Conservation (phyloP, 2,888 invertebrate species). For the Thera obeliscata region DNA sequence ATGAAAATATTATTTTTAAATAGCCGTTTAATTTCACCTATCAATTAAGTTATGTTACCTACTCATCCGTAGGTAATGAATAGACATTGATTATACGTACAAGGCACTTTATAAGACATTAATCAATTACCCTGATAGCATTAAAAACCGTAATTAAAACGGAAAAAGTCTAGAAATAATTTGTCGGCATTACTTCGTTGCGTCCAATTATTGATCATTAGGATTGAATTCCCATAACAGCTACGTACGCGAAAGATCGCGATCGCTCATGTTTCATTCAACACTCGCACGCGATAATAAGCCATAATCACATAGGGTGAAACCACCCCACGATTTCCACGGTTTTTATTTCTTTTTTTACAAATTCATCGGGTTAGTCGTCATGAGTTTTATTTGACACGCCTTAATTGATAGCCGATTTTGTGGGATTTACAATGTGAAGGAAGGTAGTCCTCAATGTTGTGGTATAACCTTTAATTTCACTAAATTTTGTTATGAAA, state of each 20-base stretch:
- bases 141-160: constrained; percentile 13
- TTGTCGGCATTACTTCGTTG: constrained; percentile 37
- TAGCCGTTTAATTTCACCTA: no score
- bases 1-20: no score
- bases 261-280: constrained; percentile 76
- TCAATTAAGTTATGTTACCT: neutral
- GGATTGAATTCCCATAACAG: constrained; percentile 65
- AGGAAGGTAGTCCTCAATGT: constrained; percentile 17
- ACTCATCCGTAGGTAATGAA: neutral
- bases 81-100: neutral
- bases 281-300: constrained; percentile 63
- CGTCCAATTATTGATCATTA: constrained; percentile 62
- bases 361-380: constrained; percentile 45
- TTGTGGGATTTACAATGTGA: constrained; percentile 29
- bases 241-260: constrained; percentile 63
- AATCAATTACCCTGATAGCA: constrained; percentile 13
- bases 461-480: constrained; percentile 26
- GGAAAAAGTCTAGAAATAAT: constrained; percentile 27
- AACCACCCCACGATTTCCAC: constrained; percentile 39
- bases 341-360: constrained; percentile 49
- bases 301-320: constrained; percentile 56
- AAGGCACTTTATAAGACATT: neutral
- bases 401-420: constrained; percentile 47
- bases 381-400: constrained; percentile 49
- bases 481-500: neutral